Conservation (phyloP, 1,140 invertebrate species). For the Probaryconus sp. region DNA sequence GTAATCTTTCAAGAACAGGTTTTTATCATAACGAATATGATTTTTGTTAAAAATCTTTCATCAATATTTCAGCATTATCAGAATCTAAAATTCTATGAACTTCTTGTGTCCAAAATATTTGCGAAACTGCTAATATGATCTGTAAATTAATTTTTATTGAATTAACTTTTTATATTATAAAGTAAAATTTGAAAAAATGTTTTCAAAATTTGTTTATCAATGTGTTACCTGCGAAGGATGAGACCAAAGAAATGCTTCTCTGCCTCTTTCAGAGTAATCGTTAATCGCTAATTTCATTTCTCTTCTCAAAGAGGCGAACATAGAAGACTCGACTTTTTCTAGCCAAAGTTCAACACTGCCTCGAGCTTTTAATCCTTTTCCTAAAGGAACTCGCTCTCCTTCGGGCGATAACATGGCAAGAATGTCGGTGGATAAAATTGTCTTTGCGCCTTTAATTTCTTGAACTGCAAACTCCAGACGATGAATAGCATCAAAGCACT, state of each 20-base stretch:
- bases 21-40: constrained; percentile 79
- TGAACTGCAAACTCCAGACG: constrained; percentile 85
- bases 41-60: constrained; percentile 85
- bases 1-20: too few relatives aligned
- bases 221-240: constrained; percentile 81
- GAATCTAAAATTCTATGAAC: constrained; percentile 85
- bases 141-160: constrained; percentile 58
- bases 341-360: constrained; percentile 94
- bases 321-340: constrained; percentile 90
- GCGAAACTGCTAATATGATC: constrained; percentile 88
- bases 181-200: constrained; percentile 4
- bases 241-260: constrained; percentile 82
- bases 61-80: constrained; percentile 74
- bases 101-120: constrained; percentile 90
- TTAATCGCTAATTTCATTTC: constrained; percentile 85
- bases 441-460: constrained; percentile 64
- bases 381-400: constrained; percentile 86
- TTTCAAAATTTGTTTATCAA: constrained; percentile 6
- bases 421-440: constrained; percentile 86
- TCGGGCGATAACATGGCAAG: constrained; percentile 92
- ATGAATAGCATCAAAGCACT: constrained; percentile 92
- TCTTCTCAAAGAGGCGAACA: constrained; percentile 86
- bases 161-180: constrained; percentile 19
- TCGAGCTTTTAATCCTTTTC: constrained; percentile 89
- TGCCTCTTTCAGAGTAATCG: constrained; percentile 80